Percentiles rank a stretch among this genome's conserved stretches.
Evolutionary conservation across 2,113 vertebrate species (phyloP).

Genomic region (Hemichromis elongatus): DNA sequence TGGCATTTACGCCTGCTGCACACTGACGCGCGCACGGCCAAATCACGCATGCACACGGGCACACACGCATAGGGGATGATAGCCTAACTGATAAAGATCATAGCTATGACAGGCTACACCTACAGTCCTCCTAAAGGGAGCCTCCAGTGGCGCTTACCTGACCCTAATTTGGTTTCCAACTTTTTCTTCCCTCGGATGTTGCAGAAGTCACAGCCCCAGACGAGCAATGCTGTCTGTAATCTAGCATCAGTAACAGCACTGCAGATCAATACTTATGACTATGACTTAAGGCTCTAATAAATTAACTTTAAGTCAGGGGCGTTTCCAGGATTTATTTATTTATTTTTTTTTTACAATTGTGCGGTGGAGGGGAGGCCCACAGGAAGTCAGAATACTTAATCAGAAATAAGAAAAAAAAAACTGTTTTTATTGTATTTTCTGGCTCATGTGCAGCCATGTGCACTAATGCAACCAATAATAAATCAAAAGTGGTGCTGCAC

Average conservation of each 20-base stretch:
- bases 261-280: background rate
- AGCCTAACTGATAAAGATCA: background rate
- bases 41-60: constrained; percentile 17
- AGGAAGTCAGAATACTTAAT: background rate
- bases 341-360: background rate
- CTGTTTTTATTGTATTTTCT: fast-evolving
- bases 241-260: background rate
- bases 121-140: background rate
- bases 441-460: background rate
- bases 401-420: background rate
- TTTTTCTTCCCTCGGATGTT: background rate
- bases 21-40: constrained; percentile 31
- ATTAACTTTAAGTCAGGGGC: background rate
- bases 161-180: background rate
- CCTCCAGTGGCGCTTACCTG: background rate
- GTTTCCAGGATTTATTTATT: background rate
- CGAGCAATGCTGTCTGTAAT: background rate
- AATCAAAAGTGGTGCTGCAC: background rate
- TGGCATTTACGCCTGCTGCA: constrained; percentile 9
- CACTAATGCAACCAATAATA: background rate
- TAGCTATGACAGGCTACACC: background rate
- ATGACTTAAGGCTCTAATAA: background rate
- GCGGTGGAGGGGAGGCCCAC: background rate
- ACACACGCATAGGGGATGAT: background rate
- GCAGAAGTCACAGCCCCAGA: background rate